A percentile compares a stretch with the other conserved stretches of the same genome.
Conservation (phyloP, 1,140 invertebrate genomes). For the Adelges cooleyi region DNA sequence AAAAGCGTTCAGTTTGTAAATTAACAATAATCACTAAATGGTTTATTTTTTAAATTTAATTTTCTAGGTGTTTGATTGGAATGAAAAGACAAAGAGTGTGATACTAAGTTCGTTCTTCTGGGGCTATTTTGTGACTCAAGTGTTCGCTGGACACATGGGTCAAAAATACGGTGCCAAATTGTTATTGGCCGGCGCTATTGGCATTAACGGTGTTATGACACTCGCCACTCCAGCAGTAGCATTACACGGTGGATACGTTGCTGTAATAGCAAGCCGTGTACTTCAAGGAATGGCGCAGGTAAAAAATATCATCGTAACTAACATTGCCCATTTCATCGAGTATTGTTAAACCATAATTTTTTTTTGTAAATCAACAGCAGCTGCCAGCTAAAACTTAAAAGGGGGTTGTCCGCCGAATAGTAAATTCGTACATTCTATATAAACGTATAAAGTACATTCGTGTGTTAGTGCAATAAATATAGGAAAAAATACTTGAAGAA, state of each 20-base stretch:
- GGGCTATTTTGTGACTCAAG: constrained; percentile 48
- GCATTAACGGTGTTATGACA: constrained; percentile 41
- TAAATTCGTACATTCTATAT: too few species aligned
- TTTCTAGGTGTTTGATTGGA: constrained; percentile 41
- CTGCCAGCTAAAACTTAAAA: too few species aligned
- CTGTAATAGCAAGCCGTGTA: constrained; percentile 64
- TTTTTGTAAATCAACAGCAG: too few species aligned
- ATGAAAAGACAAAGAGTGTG: constrained; percentile 42
- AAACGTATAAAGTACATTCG: too few species aligned
- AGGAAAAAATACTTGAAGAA: too few species aligned
- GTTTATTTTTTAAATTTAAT: background rate
- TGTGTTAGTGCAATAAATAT: too few species aligned
- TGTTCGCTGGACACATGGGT: constrained; percentile 56
- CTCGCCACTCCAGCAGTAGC: constrained; percentile 48
- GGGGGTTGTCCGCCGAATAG: too few species aligned
- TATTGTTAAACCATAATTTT: too few species aligned
- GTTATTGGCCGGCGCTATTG: constrained; percentile 47
- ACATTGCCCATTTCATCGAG: too few species aligned
- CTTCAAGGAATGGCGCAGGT: constrained; percentile 60
- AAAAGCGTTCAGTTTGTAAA: too few species aligned
- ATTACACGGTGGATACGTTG: constrained; percentile 48
- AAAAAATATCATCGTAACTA: too few species aligned
- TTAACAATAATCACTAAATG: too few species aligned
- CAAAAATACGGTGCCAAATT: constrained; percentile 50
- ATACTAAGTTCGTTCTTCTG: constrained; percentile 59